Evolutionary conservation across 2,113 vertebrate genomes (phyloP).

Genomic region (Seriola quinqueradiata): DNA sequence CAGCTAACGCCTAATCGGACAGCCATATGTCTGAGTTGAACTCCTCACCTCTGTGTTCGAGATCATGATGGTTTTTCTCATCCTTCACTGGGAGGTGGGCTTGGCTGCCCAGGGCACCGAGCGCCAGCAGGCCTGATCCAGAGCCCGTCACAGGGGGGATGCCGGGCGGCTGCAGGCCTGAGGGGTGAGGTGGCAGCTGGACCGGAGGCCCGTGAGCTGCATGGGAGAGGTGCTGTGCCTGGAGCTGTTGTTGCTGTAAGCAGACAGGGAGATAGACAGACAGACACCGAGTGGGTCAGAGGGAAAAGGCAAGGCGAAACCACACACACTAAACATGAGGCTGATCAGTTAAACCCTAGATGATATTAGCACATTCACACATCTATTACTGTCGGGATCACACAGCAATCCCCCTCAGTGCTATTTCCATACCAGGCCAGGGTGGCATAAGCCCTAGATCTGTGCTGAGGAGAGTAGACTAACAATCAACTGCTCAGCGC

Average conservation of each 20-base stretch:
- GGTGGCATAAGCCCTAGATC: constrained; percentile 56
- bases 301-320: constrained; percentile 60
- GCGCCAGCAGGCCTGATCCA: constrained; percentile 92
- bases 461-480: constrained; percentile 49
- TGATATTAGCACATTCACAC: constrained; percentile 70
- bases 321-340: constrained; percentile 43
- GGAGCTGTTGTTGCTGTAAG: constrained; percentile 97
- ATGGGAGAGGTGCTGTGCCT: constrained; percentile 96
- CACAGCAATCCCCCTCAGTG: constrained; percentile 51
- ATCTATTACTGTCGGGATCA: constrained; percentile 67
- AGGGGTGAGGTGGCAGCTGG: constrained; percentile 93
- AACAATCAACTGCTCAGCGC: constrained; percentile 47
- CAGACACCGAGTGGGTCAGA: constrained; percentile 79
- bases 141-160: constrained; percentile 89
- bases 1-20: background rate
- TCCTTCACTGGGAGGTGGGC: constrained; percentile 95
- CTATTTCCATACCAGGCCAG: constrained; percentile 54
- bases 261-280: constrained; percentile 63
- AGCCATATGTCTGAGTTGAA: background rate
- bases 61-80: constrained; percentile 96
- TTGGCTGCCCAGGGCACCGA: constrained; percentile 94
- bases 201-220: constrained; percentile 93
- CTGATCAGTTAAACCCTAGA: constrained; percentile 61
- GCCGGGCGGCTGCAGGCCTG: constrained; percentile 93
- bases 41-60: constrained; percentile 93